A percentile compares a stretch with the other conserved stretches of the same genome.
Evolutionary conservation across 92 coral and sea anemone genomes (phyloP).

Genomic region (Phenganax marumi): DNA sequence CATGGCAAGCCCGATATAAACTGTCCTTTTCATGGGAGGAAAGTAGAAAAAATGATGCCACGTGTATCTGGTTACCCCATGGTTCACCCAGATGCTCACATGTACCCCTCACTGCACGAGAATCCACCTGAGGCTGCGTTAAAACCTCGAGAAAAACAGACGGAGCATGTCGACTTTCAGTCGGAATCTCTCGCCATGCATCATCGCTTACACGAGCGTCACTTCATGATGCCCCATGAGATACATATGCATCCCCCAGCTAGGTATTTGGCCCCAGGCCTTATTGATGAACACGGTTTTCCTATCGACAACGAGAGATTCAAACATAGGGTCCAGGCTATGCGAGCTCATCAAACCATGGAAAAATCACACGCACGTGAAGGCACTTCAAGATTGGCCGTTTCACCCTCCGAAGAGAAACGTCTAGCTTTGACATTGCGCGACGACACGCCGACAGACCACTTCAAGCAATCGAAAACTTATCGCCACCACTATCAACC

Average conservation of each 20-base stretch:
- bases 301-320: slow-evolving; percentile 18
- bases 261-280: slow-evolving; percentile 15
- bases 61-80: slow-evolving; percentile 34
- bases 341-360: neutral
- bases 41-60: slow-evolving; percentile 65
- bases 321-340: slow-evolving; percentile 16
- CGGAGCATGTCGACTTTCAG: slow-evolving; percentile 20
- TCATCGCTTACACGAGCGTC: slow-evolving; percentile 21
- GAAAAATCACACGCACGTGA: slow-evolving; percentile 11
- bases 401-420: slow-evolving; percentile 18
- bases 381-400: slow-evolving; percentile 13
- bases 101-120: slow-evolving; percentile 6
- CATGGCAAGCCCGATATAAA: slow-evolving; percentile 90
- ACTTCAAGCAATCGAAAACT: neutral
- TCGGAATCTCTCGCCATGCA: slow-evolving; percentile 26
- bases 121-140: neutral
- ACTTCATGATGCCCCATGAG: slow-evolving; percentile 35
- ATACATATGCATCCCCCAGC: slow-evolving; percentile 11
- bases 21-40: slow-evolving; percentile 94
- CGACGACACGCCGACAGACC: slow-evolving; percentile 8
- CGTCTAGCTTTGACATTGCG: slow-evolving; percentile 4
- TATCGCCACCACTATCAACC: neutral
- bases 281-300: slow-evolving; percentile 11
- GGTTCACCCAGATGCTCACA: slow-evolving; percentile 5
- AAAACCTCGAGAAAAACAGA: slow-evolving; percentile 21